A percentile compares a stretch with the other conserved stretches of the same genome.
phyloP scores from a whole-genome alignment of 1,140 invertebrate genomes.

The Manduca sexta region DNA sequence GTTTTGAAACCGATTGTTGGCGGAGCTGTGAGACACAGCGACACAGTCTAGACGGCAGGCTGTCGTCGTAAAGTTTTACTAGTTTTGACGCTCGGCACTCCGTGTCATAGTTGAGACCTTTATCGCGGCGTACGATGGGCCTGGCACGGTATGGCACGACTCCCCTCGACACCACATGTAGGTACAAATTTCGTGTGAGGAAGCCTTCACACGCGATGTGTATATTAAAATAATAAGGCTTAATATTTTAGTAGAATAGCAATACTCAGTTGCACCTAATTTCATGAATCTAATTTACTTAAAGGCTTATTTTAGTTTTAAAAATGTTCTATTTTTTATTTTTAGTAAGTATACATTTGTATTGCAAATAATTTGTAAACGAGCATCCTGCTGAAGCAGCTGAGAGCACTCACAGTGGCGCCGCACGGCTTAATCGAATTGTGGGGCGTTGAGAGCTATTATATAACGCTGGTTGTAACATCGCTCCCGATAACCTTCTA shows the following conservation, averaged over 20 bases:
- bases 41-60: constrained; percentile 30
- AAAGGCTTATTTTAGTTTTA: too few species aligned
- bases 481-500: too few species aligned
- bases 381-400: too few species aligned
- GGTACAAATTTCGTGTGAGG: constrained; percentile 38
- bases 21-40: constrained; percentile 11
- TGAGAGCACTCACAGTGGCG: too few species aligned
- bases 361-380: too few species aligned
- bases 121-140: constrained; percentile 41
- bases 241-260: not conserved
- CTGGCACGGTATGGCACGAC: constrained; percentile 64
- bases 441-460: too few species aligned
- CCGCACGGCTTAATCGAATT: too few species aligned
- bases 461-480: too few species aligned
- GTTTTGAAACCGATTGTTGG: constrained; percentile 34
- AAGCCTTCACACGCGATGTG: constrained; percentile 18
- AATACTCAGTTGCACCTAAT: too few species aligned
- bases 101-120: constrained; percentile 64
- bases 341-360: too few species aligned
- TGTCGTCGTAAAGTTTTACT: constrained; percentile 53
- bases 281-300: too few species aligned
- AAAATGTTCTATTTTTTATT: too few species aligned
- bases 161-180: constrained; percentile 51
- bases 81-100: constrained; percentile 59
- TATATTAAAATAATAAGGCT: not conserved